Percentiles rank a stretch among this genome's conserved stretches.
Evolutionary conservation across 2,888 invertebrate species (phyloP).

Genomic region (Strigamia maritima): DNA sequence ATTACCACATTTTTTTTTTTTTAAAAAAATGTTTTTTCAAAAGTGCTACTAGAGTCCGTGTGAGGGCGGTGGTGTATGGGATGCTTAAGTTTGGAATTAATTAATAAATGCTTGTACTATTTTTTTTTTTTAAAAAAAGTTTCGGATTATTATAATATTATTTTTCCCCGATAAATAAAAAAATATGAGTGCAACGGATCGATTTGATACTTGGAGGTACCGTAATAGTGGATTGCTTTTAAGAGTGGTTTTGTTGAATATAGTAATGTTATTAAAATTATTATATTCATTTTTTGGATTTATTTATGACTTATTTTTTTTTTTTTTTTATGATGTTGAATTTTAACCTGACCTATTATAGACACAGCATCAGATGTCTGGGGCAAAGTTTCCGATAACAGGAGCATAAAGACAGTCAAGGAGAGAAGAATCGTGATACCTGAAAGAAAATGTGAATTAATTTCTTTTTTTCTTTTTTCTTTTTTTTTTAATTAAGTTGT

Average conservation of each 20-base stretch:
- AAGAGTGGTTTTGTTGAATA: neutral
- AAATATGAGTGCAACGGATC: conserved; percentile 13
- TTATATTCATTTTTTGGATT: neutral
- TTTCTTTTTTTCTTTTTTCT: neutral
- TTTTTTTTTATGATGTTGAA: conserved; percentile 13
- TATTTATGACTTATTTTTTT: neutral
- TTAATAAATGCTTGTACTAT: neutral
- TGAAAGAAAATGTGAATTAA: conserved; percentile 46
- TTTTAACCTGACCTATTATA: conserved; percentile 55
- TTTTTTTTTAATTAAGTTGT: neutral
- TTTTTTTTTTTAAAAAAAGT: neutral
- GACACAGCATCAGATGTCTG: conserved; percentile 60
- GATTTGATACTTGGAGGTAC: conserved; percentile 34
- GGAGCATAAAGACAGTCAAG: conserved; percentile 58
- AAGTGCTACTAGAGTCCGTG: conserved; percentile 12
- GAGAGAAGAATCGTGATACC: conserved; percentile 58
- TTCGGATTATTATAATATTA: neutral
- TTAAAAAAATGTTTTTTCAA: neutral
- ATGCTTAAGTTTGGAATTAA: neutral
- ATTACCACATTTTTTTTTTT: neutral
- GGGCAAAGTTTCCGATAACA: conserved; percentile 59
- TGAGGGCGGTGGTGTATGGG: conserved; percentile 28
- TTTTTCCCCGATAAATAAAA: neutral
- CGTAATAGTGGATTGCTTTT: neutral
- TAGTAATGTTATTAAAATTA: conserved; percentile 5